phyloP scores from a whole-genome alignment of 2,113 vertebrate species.

The Ptilonorhynchus violaceus region DNA sequence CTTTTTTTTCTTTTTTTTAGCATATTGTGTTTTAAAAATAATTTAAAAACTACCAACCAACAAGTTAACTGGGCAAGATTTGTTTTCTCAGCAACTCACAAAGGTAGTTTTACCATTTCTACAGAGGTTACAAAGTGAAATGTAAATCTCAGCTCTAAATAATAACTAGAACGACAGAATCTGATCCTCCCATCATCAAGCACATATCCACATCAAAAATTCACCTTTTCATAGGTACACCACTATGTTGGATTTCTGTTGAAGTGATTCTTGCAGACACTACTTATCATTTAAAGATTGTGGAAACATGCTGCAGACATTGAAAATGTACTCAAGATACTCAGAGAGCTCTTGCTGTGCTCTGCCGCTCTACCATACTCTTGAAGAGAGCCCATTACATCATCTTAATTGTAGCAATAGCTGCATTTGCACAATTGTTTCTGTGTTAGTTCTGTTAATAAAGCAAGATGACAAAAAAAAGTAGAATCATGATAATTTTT shows the following conservation, averaged over 20 bases:
- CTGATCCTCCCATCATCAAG: rapidly evolving
- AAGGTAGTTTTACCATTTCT: not conserved
- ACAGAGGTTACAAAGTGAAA: not conserved
- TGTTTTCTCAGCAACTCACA: not conserved
- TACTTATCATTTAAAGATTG: not conserved
- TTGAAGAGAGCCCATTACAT: not conserved
- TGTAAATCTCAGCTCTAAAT: not conserved
- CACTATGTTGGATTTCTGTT: not conserved
- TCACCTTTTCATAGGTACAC: not conserved
- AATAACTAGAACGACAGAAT: not conserved
- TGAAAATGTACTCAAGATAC: not conserved
- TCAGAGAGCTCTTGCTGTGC: not conserved
- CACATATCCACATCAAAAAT: not conserved
- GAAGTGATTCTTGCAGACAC: not conserved
- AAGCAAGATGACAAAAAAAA: not conserved
- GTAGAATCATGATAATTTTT: not conserved
- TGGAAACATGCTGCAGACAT: not conserved
- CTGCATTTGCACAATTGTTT: not conserved
- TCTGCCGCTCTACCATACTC: not conserved
- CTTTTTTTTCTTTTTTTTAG: not conserved
- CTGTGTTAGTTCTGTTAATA: not conserved
- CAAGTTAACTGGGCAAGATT: not conserved
- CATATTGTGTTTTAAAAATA: not conserved
- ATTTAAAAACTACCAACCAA: rapidly evolving
- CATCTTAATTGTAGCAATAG: not conserved